Evolutionary conservation across 2,888 invertebrate genomes (phyloP).

Genomic region (Hydraecia micacea): DNA sequence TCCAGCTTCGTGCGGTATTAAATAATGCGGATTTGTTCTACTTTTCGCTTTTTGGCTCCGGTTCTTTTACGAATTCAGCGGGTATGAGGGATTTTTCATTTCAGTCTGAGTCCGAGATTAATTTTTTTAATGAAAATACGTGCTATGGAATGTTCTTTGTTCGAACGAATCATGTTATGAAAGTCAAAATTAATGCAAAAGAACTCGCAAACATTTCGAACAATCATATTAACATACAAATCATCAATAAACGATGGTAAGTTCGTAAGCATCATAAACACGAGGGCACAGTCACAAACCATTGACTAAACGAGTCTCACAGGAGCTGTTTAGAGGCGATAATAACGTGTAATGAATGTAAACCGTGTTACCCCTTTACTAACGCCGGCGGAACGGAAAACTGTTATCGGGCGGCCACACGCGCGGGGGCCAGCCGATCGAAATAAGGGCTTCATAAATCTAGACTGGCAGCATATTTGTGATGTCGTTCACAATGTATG

Average conservation of each 20-base stretch:
- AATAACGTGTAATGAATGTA: conserved; percentile 88
- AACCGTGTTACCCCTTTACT: conserved; percentile 75
- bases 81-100: conserved; percentile 70
- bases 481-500: conserved; percentile 48
- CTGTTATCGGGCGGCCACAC: conserved; percentile 85
- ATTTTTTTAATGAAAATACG: conserved; percentile 43
- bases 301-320: conserved; percentile 82
- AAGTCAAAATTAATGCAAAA: neutral
- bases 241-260: conserved; percentile 51
- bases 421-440: conserved; percentile 72
- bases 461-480: conserved; percentile 63
- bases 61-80: conserved; percentile 72
- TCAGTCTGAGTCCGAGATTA: conserved; percentile 62
- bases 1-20: conserved; percentile 87
- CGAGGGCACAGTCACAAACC: conserved; percentile 70
- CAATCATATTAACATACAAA: conserved; percentile 31
- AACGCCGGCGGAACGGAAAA: conserved; percentile 75
- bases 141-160: conserved; percentile 24
- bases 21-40: conserved; percentile 87
- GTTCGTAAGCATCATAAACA: conserved; percentile 63
- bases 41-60: conserved; percentile 80
- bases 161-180: neutral
- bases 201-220: neutral
- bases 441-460: conserved; percentile 66
- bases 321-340: conserved; percentile 86